Evolutionary conservation across 1,140 invertebrate genomes (phyloP), one percentile per base, ranked within the genome.

Genomic region (Diploscapter pachys): DNA sequence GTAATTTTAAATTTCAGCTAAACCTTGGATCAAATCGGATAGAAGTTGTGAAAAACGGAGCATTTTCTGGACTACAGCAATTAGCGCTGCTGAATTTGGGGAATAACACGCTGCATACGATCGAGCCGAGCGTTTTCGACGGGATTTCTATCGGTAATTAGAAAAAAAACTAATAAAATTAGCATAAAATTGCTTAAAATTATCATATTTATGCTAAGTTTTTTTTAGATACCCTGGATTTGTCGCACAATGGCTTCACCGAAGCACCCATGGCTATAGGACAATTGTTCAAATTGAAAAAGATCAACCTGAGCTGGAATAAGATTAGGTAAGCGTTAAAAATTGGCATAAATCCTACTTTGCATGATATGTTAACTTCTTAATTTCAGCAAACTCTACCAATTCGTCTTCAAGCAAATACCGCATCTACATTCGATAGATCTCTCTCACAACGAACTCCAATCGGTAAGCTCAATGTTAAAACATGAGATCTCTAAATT

Each of bases 391-490:
- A 83, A 79, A 49, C 52, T 70, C 4, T 81, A 84, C 73, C 78
- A 81, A 64, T 84, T 83, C 53, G 72, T 80, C 48, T 67, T 83
- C 11, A 83, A 81, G 61, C 84, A 83, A 72, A 74, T 84, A 48
- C 52, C 71, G 8, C 83, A 84, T 63, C 64, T 83, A 8, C 67
- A 73, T 8, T 59, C 63, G 2, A 64, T 83, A 0, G 77, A 82
- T 66, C 67, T 83, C 31, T 71, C 66, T 4, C 51, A 75, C 6
- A 83, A 83, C 75, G 59, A 66, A 48, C 69, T 83, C n/a, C 66
- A 81, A 66, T 66, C 63, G 48, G 66, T 74, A 13, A 68, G 73
- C 64, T 50, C 61, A 49, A 51, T 55, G 50, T 72, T 55, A 9
- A 5, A 51, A 48, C 31, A 48, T 64, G 63, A 50, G 13, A 59